Evolutionary conservation across 2,888 invertebrate genomes (phyloP), one percentile per base, ranked within the genome.

Genomic region (Stenolophus ochropezus): DNA sequence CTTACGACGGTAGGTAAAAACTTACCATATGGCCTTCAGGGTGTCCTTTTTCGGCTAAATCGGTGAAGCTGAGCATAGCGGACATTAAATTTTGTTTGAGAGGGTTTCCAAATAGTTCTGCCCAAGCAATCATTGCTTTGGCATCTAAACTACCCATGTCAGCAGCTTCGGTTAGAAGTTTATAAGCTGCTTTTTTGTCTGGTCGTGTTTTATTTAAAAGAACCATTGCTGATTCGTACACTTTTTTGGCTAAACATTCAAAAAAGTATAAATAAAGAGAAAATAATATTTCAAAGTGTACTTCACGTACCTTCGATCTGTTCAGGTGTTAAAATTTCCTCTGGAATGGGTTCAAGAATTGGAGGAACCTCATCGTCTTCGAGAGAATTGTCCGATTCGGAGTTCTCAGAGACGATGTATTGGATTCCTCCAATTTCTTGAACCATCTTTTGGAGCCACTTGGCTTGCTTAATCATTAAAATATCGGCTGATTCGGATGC

Each of bases 61-160:
- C 92, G 82, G 94, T 92, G 86, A 98, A 98, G 84, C 95, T 94
- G 56, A 91, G 90, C 85, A 92, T 92, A 0, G 98, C 97, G 79
- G 92, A 92, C 5, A 93, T 91, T 82, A 97, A 90, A 88, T 98
- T 94, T 85, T 96, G 93, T 51, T 93, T 91, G 11, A 96, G 90
- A 82, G 93, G 95, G 86, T 92, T 95, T 0, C 98, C 98, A 85
- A 97, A 94, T 4, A 99, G 89, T 85, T 95, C 92, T 0, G 95
- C 96, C 96, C 98, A 97, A 0, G 97, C 98, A 3, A 98, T 89
- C 87, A 95, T 92, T 82, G 97, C 95, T 87, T 94, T 93, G 0
- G 98, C 96, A 69, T 95, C 94, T 0, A 90, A 88, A 88, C 98
- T 96, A 51, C 97, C 97, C 80, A 94, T 90, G 56, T 94, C 93